phyloP scores from a whole-genome alignment of 1,140 invertebrate species.

The Eupristina koningsbergeri region DNA sequence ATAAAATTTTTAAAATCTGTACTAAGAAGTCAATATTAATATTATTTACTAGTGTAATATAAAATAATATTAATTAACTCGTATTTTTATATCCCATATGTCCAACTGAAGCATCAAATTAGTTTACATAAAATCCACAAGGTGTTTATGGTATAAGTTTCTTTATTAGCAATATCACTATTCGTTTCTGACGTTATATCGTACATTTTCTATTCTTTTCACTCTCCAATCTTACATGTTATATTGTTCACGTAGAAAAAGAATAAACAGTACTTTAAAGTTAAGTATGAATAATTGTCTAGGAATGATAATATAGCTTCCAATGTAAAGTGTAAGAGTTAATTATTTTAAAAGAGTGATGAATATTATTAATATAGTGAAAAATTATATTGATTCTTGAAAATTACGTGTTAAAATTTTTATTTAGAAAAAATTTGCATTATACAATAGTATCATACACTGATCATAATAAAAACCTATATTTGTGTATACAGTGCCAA shows the following conservation, averaged over 20 bases:
- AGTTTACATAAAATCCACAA: too few relatives aligned
- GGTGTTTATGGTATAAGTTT: too few relatives aligned
- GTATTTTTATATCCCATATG: too few relatives aligned
- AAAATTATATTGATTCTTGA: not conserved
- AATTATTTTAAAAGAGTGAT: not conserved
- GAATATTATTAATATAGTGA: not conserved
- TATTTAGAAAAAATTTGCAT: not conserved
- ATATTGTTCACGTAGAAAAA: not conserved
- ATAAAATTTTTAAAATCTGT: too few relatives aligned
- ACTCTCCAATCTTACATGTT: not conserved
- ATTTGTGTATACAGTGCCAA: not conserved
- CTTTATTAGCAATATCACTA: too few relatives aligned
- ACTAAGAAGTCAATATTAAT: too few relatives aligned
- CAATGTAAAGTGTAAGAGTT: not conserved
- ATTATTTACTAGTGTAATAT: too few relatives aligned
- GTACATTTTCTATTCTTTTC: not conserved
- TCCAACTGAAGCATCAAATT: too few relatives aligned
- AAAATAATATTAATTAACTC: too few relatives aligned
- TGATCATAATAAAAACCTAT: not conserved
- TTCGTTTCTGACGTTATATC: not conserved
- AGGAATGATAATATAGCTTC: not conserved
- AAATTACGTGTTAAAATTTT: not conserved
- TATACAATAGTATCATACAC: not conserved
- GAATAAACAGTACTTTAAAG: constrained; percentile 12
- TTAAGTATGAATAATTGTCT: not conserved